A percentile compares a stretch with the other conserved stretches of the same genome.
phyloP scores from a whole-genome alignment of 2,797 vertebrate genomes.

The Neosalanx taihuensis region DNA sequence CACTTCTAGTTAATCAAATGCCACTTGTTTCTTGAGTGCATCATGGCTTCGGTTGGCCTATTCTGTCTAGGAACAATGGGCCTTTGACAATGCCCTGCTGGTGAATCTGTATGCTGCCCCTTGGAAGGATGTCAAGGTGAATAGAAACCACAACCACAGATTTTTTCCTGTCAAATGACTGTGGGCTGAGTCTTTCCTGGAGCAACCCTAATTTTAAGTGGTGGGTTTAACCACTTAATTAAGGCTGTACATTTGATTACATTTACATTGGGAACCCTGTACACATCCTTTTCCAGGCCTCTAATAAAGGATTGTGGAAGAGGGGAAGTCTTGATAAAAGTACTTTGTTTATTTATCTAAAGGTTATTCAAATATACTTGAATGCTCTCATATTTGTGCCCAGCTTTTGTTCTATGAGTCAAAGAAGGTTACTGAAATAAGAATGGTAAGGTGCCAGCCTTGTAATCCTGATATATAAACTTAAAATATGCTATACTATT shows the following conservation, averaged over 20 bases:
- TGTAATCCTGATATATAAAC: no score
- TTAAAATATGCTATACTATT: no score
- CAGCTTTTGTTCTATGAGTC: conserved; percentile 41
- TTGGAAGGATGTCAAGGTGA: conserved; percentile 74
- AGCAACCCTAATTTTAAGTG: conserved; percentile 52
- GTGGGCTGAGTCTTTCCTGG: conserved; percentile 70
- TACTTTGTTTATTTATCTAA: conserved; percentile 67
- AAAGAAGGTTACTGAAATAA: conserved; percentile 33
- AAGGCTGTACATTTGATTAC: conserved; percentile 67
- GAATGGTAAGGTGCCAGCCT: no score
- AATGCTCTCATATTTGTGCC: conserved; percentile 18
- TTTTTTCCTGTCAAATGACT: conserved; percentile 80
- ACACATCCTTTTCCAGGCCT: conserved; percentile 66
- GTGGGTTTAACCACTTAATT: conserved; percentile 66
- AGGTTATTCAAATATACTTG: conserved; percentile 68
- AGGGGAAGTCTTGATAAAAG: conserved; percentile 67
- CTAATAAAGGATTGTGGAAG: conserved; percentile 60
- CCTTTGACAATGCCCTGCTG: conserved; percentile 68
- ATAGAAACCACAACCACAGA: conserved; percentile 74
- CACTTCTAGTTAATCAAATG: no score
- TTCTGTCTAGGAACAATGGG: conserved; percentile 41
- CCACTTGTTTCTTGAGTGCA: no score
- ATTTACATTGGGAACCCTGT: conserved; percentile 76
- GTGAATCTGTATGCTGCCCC: conserved; percentile 44
- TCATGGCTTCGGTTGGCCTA: conserved; percentile 33